Evolutionary conservation across 2,113 vertebrate genomes (phyloP), one percentile per base, ranked within the genome.

Genomic region (Indri indri): DNA sequence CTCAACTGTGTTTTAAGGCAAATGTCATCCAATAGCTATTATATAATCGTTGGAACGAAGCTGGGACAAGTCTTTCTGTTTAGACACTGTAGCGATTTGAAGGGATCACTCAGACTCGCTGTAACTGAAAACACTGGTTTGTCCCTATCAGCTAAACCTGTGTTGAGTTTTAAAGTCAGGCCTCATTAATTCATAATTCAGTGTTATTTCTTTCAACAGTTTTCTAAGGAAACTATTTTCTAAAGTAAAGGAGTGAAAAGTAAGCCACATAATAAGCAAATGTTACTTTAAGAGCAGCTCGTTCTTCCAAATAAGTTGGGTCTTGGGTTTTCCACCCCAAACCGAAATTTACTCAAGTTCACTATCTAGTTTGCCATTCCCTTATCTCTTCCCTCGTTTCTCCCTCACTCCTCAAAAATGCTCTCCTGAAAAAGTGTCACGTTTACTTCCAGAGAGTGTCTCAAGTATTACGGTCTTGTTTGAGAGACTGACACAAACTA

Each of bases 1-100:
- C 97, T 98, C 96, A 96, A 98, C 98, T 98, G 96, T 93, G 95
- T 99, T 99, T 99, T 98, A 98, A 98, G 98, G 97, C 68, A 91
- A 98, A 98, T 97, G 96, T 98, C 98, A 98, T 97, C 96, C 98
- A 98, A 98, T 97, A 97, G 88, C 87, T 97, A 97, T 98, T 98
- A 98, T 94, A 98, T 96, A 97, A 93, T 98, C 90, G 94, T 98
- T 99, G 97, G 97, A 98, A 98, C 84, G 82, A 91, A 97, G 95
- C 97, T 96, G 81, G 98, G 96, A 87, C 27, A 9, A 65, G 87
- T 93, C 96, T 98, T 98, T 95, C 93, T 95, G 81, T 98, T 98
- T 98, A 97, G 95, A 97, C 97, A 98, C 94, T 8, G 0, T 76
- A 97, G 83, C 66, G 79, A 94, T 98, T 98, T 98, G 97, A 96